Base-by-base conservation (phyloP, 2,888 invertebrate genomes). In the Volucella zonaria region DNA sequence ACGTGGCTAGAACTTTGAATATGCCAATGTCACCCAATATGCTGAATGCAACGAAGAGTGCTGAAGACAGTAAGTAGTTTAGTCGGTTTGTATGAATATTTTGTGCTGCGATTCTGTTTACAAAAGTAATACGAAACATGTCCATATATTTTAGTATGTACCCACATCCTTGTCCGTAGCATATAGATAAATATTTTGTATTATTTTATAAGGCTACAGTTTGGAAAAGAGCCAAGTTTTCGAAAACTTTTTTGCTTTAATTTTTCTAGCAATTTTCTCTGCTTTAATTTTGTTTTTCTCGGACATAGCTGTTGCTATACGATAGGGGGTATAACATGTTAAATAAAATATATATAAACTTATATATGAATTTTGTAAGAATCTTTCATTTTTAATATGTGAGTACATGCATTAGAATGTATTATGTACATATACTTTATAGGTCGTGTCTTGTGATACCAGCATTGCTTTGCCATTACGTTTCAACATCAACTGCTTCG, bases 1-100 rank as follows among this genome's bases (percentile, higher is more conserved):
- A 70, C 64, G 66, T 81, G 70, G 71, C 70, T 70, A 75, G 64
- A 81, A 76, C 52, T 76, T 76, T 66, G 45, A 70, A 76, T 81
- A 81, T 81, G 70, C 70, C 81, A 81, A 81, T 81, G 81, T 76
- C 81, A 81, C 76, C 81, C 81, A 71, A 81, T 71, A 76, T 81
- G 81, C 59, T 81, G 66, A 71, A 76, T 76, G 59, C 66, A 71
- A 68, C 66, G 51, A 40, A 49, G 59, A 11, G 42, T 14, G 31
- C 58, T 38, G 15, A 59, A 52, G 62, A 8, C 18, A 10, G 51
- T 38, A 61, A 68, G 45, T 56, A 56, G 75, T 56, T 70, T 75
- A 70, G 58, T 58, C 43, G 43, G 18, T 58, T 40, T 47, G 56
- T 54, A 38, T 47, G 15, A 59, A 40, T 43, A 66, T 58, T 59